Percentiles rank a stretch among this genome's conserved stretches.
These are phyloP conservation scores for Eufriesea mexicana DNA, from an alignment of 1,140 invertebrate genomes.

Conservation along the genomic window DNA sequence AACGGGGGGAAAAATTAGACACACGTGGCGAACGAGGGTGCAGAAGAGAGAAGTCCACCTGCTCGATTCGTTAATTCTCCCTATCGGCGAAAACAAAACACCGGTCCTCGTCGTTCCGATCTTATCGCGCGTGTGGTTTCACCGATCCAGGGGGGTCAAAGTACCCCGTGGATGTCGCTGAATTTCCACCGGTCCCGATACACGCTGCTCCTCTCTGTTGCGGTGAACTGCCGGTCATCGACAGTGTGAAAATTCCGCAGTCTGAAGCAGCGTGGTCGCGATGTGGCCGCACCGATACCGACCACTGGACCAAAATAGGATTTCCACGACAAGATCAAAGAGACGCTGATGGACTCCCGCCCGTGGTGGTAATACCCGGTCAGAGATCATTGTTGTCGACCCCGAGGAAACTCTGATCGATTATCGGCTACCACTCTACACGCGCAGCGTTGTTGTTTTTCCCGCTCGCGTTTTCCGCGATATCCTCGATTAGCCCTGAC, in stretches of 20 bases:
- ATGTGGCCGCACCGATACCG: constrained; percentile 6
- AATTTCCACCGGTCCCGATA: constrained; percentile 4
- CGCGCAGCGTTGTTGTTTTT: neutral
- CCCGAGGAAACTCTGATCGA: constrained; percentile 8
- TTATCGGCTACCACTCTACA: neutral
- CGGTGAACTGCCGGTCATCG: constrained; percentile 31
- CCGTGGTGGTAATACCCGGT: neutral
- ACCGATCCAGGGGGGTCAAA: constrained; percentile 4
- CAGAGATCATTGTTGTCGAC: constrained; percentile 28
- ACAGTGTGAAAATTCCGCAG: constrained; percentile 42
- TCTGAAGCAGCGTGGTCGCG: constrained; percentile 20
- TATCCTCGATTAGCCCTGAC: too few species aligned
- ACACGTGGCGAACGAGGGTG: too few species aligned
- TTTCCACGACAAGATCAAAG: constrained; percentile 46
- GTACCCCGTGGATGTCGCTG: constrained; percentile 1
- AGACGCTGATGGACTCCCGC: constrained; percentile 11
- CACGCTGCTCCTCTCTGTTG: neutral
- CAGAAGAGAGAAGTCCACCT: too few species aligned
- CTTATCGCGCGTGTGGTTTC: too few species aligned
- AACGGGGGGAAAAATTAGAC: neutral
- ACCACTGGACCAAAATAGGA: constrained; percentile 17
- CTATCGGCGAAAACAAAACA: too few species aligned
- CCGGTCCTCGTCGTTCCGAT: too few species aligned
- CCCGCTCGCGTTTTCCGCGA: too few species aligned
- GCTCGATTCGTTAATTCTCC: neutral